Evolutionary conservation across 2,797 vertebrate species (phyloP).

Genomic region (Epinephelus coioides): DNA sequence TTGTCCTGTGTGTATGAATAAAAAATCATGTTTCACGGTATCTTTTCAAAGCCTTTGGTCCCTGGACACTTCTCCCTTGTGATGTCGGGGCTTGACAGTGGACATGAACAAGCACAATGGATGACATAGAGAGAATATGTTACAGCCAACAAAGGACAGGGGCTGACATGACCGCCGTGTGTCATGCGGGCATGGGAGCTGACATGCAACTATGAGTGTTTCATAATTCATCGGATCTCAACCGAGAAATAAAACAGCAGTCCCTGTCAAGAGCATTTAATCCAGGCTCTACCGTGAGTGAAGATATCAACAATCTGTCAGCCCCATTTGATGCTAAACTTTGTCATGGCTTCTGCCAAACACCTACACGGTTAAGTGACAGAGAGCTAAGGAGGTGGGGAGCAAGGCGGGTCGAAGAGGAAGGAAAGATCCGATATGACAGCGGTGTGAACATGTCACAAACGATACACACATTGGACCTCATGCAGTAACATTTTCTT

Average conservation of each 20-base stretch:
- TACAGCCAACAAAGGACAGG: constrained; percentile 27
- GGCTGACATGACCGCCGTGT: constrained; percentile 39
- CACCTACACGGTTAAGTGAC: constrained; percentile 61
- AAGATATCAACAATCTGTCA: constrained; percentile 76
- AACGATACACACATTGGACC: neutral
- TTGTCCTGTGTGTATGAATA: constrained; percentile 50
- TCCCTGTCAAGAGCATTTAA: constrained; percentile 65
- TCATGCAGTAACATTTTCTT: too few species aligned
- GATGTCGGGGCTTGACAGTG: constrained; percentile 41
- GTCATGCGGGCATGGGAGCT: constrained; percentile 22
- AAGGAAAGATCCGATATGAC: constrained; percentile 10
- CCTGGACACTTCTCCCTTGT: constrained; percentile 34
- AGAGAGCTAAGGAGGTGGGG: constrained; percentile 40
- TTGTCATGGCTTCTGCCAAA: constrained; percentile 57
- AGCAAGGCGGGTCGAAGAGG: constrained; percentile 8
- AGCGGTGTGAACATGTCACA: constrained; percentile 25
- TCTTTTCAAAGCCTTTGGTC: constrained; percentile 52
- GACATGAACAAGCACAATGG: constrained; percentile 36
- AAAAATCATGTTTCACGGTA: constrained; percentile 51
- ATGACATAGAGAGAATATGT: constrained; percentile 49
- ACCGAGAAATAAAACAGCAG: constrained; percentile 63
- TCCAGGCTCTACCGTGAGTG: constrained; percentile 38
- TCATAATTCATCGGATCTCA: constrained; percentile 70
- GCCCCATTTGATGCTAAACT: constrained; percentile 43
- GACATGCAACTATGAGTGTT: constrained; percentile 44